Evolutionary conservation across 2,797 vertebrate genomes (phyloP), one percentile per base, ranked within the genome.

Genomic region (Hippocampus kuda): DNA sequence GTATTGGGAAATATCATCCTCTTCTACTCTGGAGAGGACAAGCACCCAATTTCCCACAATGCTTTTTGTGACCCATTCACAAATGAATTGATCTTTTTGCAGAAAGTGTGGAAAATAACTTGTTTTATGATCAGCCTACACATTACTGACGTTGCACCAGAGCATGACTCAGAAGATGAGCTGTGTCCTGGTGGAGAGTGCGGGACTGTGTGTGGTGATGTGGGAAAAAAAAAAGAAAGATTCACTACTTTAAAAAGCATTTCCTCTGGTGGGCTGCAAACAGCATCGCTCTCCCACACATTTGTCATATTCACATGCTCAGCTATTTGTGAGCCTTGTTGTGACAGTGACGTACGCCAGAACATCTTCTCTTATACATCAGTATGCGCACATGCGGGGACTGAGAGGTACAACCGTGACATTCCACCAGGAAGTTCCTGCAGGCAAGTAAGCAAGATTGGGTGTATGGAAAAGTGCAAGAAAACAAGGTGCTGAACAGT

Each of bases 141-240:
- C 71, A 68, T 34, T 74, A 68, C 74, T 66, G 72, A 77, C 72
- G 24, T 67, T 44, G 54, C 56, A 72, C 72, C 48, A 72, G 77
- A 73, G 44, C 77, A 76, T 88, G 87, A 87, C 74, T 85, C 88
- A 87, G 75, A 80, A 70, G 74, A 86, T 86, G 85, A 83, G 82
- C 81, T 56, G 74, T 9, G 60, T 66, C 75, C 72, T 79, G 42
- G 70, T 13, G 77, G 75, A 80, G 83, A 84, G 53, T 16, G 53
- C 69, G 74, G 72, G 76, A 74, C 64, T 8, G 49, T 77, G 79
- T 76, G 82, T 84, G 77, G 81, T 61, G 73, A 64, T 53, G 70
- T 77, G 73, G 71, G 76, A 22, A 61, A n/a, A 48, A 54, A 72
- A 69, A 63, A 69, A 13, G n/a, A 30, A 60, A 12, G 24, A 44